A percentile compares a stretch with the other conserved stretches of the same genome.
phyloP scores from a whole-genome alignment of 2,888 invertebrate species.

The Uropetala carovei region DNA sequence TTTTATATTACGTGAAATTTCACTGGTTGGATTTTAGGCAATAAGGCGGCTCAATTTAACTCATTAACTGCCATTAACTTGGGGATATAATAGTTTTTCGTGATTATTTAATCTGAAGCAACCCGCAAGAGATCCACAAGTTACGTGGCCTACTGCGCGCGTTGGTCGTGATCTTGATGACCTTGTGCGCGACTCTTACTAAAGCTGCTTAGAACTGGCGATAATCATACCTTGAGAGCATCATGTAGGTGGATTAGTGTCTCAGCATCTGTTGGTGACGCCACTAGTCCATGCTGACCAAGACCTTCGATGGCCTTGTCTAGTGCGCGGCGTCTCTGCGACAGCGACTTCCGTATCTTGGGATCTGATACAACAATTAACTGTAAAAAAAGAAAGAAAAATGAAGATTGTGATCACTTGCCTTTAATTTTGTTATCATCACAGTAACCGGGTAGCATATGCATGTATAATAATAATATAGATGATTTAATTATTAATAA shows the following conservation, averaged over 20 bases:
- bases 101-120: no score
- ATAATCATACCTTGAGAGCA: conserved; percentile 83
- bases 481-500: neutral
- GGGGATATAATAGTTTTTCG: no score
- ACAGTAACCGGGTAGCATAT: neutral
- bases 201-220: conserved; percentile 72
- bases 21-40: no score
- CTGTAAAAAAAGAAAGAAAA: conserved; percentile 42
- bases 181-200: neutral
- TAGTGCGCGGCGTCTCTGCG: conserved; percentile 83
- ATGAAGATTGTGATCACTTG: neutral
- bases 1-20: no score
- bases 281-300: conserved; percentile 89
- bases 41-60: no score
- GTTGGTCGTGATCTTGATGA: neutral
- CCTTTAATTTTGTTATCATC: neutral
- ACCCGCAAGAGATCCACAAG: neutral
- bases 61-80: no score
- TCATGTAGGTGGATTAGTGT: conserved; percentile 83
- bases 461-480: neutral
- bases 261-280: conserved; percentile 76
- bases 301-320: conserved; percentile 93
- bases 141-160: neutral
- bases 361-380: conserved; percentile 77
- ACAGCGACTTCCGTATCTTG: conserved; percentile 80